Percentiles rank a stretch among this genome's conserved stretches.
These are phyloP conservation scores for Brevimyrus niger DNA, from an alignment of 2,113 vertebrate species.

Conservation along the genomic window DNA sequence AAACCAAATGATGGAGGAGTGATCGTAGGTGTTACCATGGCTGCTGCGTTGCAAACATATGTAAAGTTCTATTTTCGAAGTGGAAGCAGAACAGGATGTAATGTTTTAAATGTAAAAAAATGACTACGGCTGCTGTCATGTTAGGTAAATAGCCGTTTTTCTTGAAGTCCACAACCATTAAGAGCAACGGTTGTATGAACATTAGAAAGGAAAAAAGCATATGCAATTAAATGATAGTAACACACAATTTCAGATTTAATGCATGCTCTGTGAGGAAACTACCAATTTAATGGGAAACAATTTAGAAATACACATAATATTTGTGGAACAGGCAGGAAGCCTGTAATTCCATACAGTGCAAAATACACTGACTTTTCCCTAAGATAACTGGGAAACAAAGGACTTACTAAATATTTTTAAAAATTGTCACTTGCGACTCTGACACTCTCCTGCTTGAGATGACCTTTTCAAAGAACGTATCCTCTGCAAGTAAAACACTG, in stretches of 20 bases:
- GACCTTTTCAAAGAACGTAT: neutral
- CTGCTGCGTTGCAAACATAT: neutral
- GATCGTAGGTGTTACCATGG: neutral
- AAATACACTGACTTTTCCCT: neutral
- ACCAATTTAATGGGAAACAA: neutral
- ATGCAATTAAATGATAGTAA: neutral
- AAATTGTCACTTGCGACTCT: neutral
- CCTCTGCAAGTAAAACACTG: neutral
- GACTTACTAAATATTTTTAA: neutral
- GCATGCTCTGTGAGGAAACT: neutral
- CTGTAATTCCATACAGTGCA: neutral
- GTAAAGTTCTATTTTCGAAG: neutral
- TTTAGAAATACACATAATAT: neutral
- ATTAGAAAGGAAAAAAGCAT: neutral
- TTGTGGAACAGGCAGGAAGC: neutral
- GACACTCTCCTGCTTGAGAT: neutral
- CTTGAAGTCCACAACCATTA: neutral
- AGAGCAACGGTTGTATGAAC: neutral
- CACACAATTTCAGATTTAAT: neutral
- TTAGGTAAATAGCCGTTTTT: neutral
- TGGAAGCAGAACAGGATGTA: neutral
- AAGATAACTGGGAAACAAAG: neutral
- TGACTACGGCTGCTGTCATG: neutral
- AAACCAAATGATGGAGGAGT: neutral
- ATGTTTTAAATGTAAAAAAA: neutral